Conservation (phyloP, 2,113 vertebrate genomes). For the Hemichromis elongatus region DNA sequence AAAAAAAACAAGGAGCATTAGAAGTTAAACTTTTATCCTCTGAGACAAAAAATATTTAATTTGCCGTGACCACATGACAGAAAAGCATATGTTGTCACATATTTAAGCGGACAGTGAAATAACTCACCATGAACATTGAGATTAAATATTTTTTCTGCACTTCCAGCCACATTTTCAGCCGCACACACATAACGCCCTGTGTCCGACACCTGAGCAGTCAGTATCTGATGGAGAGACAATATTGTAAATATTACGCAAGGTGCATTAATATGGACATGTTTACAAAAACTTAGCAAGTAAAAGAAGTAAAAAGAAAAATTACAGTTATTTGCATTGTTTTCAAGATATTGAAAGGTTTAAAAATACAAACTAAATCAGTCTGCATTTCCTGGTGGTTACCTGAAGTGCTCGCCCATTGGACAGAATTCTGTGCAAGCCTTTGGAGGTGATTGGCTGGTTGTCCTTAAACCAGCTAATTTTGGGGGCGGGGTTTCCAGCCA, state of each 20-base stretch:
- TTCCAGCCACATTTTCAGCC: slow-evolving; percentile 87
- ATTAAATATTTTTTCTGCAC: slow-evolving; percentile 88
- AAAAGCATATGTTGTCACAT: background rate
- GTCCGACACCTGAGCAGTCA: slow-evolving; percentile 81
- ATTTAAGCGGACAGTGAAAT: background rate
- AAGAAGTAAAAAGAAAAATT: background rate
- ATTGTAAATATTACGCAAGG: background rate
- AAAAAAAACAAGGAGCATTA: background rate
- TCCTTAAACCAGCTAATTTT: slow-evolving; percentile 88
- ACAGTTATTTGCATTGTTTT: background rate
- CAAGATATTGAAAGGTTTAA: fast-evolving
- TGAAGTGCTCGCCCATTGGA: slow-evolving; percentile 82
- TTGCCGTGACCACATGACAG: background rate
- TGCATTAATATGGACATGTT: background rate
- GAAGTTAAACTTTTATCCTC: background rate
- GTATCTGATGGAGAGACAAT: slow-evolving; percentile 73
- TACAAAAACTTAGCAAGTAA: background rate
- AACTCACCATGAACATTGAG: slow-evolving; percentile 89
- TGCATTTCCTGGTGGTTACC: slow-evolving; percentile 66
- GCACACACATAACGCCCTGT: slow-evolving; percentile 87
- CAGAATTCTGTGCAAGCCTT: slow-evolving; percentile 68
- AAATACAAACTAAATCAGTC: background rate
- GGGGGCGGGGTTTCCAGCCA: slow-evolving; percentile 81
- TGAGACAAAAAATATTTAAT: background rate
- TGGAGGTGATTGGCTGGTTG: slow-evolving; percentile 69